phyloP scores from a whole-genome alignment of 1,140 invertebrate genomes.

The Pseudomyrmex flavicornis region DNA sequence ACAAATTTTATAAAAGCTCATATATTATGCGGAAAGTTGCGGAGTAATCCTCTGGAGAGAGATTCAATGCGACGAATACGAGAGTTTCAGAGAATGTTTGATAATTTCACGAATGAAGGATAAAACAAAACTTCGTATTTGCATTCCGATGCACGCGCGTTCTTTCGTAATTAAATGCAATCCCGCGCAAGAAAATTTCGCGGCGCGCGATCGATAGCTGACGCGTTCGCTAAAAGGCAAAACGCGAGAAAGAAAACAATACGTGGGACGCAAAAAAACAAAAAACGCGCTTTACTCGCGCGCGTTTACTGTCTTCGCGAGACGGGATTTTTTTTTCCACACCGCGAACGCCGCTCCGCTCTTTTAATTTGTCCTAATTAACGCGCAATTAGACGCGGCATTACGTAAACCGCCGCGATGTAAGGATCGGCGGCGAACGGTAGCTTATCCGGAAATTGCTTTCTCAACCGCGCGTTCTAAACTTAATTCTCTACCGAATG shows the following conservation, averaged over 20 bases:
- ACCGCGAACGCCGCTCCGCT: neutral
- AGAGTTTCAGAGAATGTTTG: constrained; percentile 18
- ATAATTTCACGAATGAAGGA: constrained; percentile 26
- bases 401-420: constrained; percentile 2
- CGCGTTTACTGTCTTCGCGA: neutral
- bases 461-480: constrained; percentile 10
- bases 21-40: constrained; percentile 25
- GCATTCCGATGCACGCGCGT: constrained; percentile 7
- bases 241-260: neutral
- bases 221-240: neutral
- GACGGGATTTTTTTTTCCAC: too few species aligned
- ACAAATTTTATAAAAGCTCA: neutral
- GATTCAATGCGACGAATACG: constrained; percentile 28
- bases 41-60: neutral
- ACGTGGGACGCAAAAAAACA: neutral
- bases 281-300: too few species aligned
- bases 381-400: constrained; percentile 28
- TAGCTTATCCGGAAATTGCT: constrained; percentile 43
- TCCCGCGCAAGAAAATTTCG: neutral
- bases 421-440: neutral
- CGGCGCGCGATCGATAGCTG: neutral
- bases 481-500: constrained; percentile 20
- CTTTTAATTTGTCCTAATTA: constrained; percentile 50
- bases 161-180: constrained; percentile 41
- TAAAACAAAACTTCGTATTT: neutral